Evolutionary conservation across 2,113 vertebrate genomes (phyloP).

Genomic region (Chloebia gouldiae): DNA sequence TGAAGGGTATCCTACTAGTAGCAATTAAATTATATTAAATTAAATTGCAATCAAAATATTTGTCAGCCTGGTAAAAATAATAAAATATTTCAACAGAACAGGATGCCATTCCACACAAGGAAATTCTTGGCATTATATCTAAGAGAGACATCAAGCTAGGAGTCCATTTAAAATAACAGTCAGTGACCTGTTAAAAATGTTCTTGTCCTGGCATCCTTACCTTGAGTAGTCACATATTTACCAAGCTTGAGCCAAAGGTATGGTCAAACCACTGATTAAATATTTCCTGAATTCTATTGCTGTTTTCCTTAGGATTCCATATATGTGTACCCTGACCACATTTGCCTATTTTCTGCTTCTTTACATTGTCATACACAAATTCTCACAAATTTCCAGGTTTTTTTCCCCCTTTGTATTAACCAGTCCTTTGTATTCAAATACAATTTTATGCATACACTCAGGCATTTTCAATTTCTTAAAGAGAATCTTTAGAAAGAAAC

Average conservation of each 20-base stretch:
- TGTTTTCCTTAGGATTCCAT: neutral
- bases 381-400: neutral
- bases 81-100: neutral
- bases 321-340: neutral
- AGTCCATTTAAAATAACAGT: neutral
- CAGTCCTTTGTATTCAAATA: neutral
- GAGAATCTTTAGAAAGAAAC: neutral
- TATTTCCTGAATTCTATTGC: neutral
- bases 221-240: constrained; percentile 57
- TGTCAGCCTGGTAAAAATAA: neutral
- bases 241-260: neutral
- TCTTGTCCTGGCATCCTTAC: constrained; percentile 3
- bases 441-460: neutral
- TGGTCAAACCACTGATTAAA: constrained; percentile 5
- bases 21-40: neutral
- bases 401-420: neutral
- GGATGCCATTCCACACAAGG: neutral
- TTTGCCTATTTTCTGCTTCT: neutral
- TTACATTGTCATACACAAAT: neutral
- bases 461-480: neutral
- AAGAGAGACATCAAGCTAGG: neutral
- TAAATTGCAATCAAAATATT: neutral
- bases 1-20: neutral
- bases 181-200: neutral
- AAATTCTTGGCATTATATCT: neutral